Evolutionary conservation across 37 sponge, comb jelly and placozoan species (phyloP).

Genomic region (Spongia lamella): DNA sequence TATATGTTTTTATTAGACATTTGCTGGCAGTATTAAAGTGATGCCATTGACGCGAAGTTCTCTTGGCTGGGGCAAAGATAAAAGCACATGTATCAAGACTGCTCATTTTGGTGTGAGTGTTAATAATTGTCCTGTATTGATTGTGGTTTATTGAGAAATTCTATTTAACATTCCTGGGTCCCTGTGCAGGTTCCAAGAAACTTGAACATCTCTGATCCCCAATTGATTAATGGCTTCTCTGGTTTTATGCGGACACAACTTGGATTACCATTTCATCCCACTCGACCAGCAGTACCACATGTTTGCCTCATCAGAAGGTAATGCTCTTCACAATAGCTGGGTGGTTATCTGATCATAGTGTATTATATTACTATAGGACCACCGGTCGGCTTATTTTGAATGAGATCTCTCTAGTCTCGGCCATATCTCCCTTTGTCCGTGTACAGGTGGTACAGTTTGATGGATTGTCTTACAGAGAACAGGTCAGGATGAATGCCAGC

Average conservation of each 20-base stretch:
- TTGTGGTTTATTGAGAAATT: no score
- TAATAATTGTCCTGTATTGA: no score
- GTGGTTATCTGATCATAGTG: no score
- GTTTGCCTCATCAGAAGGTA: slow-evolving; percentile 14
- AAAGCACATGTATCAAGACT: background rate
- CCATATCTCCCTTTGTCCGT: slow-evolving; percentile 9
- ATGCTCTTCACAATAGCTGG: no score
- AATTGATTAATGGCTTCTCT: slow-evolving; percentile 9
- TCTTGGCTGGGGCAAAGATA: background rate
- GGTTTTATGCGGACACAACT: slow-evolving; percentile 11
- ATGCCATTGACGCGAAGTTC: background rate
- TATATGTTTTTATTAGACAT: background rate
- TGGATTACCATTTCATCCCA: background rate
- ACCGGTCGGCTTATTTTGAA: slow-evolving; percentile 21
- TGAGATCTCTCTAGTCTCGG: slow-evolving; percentile 10
- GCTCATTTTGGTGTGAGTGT: slow-evolving; percentile 30
- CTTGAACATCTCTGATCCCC: slow-evolving; percentile 14
- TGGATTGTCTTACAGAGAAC: slow-evolving; percentile 25
- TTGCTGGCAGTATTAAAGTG: slow-evolving; percentile 9
- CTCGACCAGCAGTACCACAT: slow-evolving; percentile 6
- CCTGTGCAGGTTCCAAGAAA: background rate
- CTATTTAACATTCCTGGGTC: no score
- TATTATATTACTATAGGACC: slow-evolving; percentile 1
- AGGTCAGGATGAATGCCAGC: slow-evolving; percentile 14
- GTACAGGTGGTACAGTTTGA: slow-evolving; percentile 24